Base-by-base conservation (phyloP, 1,140 invertebrate genomes). In the Aphidius ervi region DNA sequence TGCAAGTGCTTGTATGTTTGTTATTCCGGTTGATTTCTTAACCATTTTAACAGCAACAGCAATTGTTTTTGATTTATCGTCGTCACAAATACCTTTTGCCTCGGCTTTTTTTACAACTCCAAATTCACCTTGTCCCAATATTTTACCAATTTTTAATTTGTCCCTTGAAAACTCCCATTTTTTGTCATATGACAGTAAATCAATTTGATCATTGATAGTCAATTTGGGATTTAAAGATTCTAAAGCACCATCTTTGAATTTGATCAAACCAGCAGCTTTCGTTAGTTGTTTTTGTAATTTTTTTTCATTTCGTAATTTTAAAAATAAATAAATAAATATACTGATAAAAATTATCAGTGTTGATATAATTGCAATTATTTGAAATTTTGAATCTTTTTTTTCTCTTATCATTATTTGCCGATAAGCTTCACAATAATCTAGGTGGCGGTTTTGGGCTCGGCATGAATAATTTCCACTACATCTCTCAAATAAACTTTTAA, bases 41-140 rank as follows among this genome's bases (percentile, higher is more conserved):
- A 93, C 89, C 88, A 91, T 94, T 81, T 94, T 94, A 0, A 94
- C 90, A 4, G 92, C 91, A 2, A 95, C 91, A 0, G 16, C 16
- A 16, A 16, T 16, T 16, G 84, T 87, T 0, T 87, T 88, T 7
- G 75, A 74, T 45, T 85, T 82, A 72, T 92, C 86, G n/a, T 85
- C 84, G 43, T 86, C 85, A 5, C 86, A 72, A 49, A 95, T 92
- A 6, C 90, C 91, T 55, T 83, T 84, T 43, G 90, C 92, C 69
- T 87, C 86, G 1, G 91, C 95, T 82, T 95, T 95, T 71, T 94
- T 86, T 0, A 98, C 95, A 7, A 94, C 87, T 16, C 94, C 95
- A 78, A 96, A 98, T 5, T 93, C 94, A 49, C 95, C 95, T 43
- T 90, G 88, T 16, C 95, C 95, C 37, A 98, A 79, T 74, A 91